Conservation (phyloP, 2,797 vertebrate species). For the Falco cherrug region DNA sequence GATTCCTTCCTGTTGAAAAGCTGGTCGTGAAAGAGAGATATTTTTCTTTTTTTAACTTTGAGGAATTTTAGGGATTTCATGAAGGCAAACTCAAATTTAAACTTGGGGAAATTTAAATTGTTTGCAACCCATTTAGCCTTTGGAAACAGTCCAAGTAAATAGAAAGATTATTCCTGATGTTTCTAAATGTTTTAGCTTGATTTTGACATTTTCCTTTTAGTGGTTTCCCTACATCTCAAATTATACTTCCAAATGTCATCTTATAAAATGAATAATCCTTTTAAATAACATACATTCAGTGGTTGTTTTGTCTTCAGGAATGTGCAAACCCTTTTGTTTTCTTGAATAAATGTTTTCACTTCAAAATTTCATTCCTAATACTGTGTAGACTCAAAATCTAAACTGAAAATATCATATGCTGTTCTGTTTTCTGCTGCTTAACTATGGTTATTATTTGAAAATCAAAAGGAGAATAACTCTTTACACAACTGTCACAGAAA, state of each 20-base stretch:
- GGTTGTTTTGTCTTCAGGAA: background rate
- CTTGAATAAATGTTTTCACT: background rate
- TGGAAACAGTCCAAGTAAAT: background rate
- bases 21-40: background rate
- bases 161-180: background rate
- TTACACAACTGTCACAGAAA: background rate
- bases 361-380: background rate
- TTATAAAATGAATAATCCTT: background rate
- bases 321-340: background rate
- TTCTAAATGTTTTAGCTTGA: background rate
- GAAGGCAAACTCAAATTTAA: background rate
- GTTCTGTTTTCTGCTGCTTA: background rate
- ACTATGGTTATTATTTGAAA: rapidly evolving
- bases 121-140: background rate
- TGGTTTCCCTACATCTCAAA: background rate
- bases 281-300: background rate
- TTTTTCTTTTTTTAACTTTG: background rate
- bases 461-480: background rate
- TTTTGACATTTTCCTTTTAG: background rate
- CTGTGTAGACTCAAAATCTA: background rate
- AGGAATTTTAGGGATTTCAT: background rate
- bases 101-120: background rate
- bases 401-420: background rate
- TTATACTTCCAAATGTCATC: background rate
- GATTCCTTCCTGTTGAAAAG: background rate